Percentiles rank a stretch among this genome's conserved stretches.
Evolutionary conservation across 2,797 vertebrate genomes (phyloP).

Genomic region (Lacerta bilineata): DNA sequence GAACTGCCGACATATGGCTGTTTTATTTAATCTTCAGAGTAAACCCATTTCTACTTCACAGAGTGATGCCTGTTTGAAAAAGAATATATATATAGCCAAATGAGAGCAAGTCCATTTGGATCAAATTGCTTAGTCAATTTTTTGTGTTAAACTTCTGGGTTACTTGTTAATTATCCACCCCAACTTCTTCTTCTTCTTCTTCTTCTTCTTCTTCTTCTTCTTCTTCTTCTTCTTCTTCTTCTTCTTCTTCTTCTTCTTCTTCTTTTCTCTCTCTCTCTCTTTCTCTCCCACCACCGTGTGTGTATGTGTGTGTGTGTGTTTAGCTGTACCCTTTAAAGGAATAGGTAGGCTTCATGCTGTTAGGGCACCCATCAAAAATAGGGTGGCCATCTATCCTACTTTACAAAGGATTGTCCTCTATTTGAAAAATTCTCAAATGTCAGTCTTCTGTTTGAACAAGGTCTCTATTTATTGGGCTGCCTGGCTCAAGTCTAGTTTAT

Average conservation of each 20-base stretch:
- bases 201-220: no score
- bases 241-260: no score
- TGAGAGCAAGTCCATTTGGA: constrained; percentile 5
- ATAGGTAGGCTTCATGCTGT: background rate
- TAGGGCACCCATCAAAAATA: background rate
- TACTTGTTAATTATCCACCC: background rate
- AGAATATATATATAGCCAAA: constrained; percentile 23
- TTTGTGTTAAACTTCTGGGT: background rate
- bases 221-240: no score
- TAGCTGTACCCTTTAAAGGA: background rate
- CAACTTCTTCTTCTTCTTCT: no score
- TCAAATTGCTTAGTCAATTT: background rate
- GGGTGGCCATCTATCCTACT: no score
- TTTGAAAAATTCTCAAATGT: no score
- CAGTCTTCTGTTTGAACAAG: no score
- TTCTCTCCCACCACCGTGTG: no score
- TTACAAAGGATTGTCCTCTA: no score
- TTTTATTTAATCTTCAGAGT: constrained; percentile 52
- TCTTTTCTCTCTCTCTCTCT: no score
- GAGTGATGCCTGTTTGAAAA: constrained; percentile 49
- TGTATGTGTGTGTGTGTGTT: background rate
- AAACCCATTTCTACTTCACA: constrained; percentile 41
- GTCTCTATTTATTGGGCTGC: background rate
- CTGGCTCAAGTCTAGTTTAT: no score
- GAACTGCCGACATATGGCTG: constrained; percentile 30